Evolutionary conservation across 2,888 invertebrate genomes (phyloP).

Genomic region (Spodoptera exigua): DNA sequence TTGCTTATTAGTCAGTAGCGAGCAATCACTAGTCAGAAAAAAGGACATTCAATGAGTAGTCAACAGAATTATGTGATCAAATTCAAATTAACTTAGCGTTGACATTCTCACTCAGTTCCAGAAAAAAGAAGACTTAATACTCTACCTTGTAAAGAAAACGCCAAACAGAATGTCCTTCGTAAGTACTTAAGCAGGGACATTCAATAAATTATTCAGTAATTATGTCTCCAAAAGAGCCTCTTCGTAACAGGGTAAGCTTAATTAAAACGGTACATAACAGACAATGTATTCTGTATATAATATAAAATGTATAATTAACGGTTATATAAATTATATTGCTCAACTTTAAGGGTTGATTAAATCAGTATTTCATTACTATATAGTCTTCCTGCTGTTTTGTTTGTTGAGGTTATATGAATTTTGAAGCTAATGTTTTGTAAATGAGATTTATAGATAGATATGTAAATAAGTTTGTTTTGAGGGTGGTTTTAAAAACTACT

Average conservation of each 20-base stretch:
- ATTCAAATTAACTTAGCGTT: too few species aligned
- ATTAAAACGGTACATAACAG: conserved; percentile 51
- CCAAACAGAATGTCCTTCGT: neutral
- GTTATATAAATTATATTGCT: conserved; percentile 20
- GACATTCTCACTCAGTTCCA: too few species aligned
- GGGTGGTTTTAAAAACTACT: too few species aligned
- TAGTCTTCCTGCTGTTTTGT: too few species aligned
- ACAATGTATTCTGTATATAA: conserved; percentile 2
- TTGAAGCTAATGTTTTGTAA: too few species aligned
- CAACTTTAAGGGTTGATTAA: conserved; percentile 23
- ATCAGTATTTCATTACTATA: conserved; percentile 31
- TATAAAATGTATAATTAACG: conserved; percentile 52
- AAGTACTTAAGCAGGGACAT: conserved; percentile 15
- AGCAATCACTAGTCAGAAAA: too few species aligned
- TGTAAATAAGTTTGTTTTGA: too few species aligned
- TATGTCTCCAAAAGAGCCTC: conserved; percentile 33
- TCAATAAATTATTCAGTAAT: conserved; percentile 57
- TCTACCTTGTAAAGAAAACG: conserved; percentile 15
- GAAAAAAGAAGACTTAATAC: neutral
- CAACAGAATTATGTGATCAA: too few species aligned
- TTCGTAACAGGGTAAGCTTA: conserved; percentile 44
- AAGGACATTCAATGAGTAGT: too few species aligned
- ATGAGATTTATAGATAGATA: too few species aligned
- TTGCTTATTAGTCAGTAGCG: too few species aligned
- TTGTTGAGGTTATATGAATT: too few species aligned